Base-by-base conservation (phyloP, 2,888 invertebrate species). In the Leptinotarsa juncta region DNA sequence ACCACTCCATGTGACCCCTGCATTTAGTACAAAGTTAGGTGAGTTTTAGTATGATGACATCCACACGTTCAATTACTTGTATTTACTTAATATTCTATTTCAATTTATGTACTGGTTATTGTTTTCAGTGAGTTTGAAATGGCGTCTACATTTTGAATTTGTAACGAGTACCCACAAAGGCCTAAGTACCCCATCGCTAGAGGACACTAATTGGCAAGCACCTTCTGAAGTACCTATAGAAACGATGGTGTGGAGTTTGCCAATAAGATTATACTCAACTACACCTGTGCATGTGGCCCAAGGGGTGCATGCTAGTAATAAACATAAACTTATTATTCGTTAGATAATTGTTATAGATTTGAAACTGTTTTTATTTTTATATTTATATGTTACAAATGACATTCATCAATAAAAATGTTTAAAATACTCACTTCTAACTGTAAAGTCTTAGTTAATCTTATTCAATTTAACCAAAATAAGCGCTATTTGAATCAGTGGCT, bases 211-310 rank as follows among this genome's bases (percentile, higher is more conserved):
- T 20, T 96, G 97, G 94, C 94, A 93, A 83, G 97, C 96, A 0
- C 97, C 98, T 0, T 89, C 93, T 3, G 93, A 93, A 79, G 90
- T 98, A 49, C 93, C 96, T 15, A 97, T 99, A 74, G 98, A 99
- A 89, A 99, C 99, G 0, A 98, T 99, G 97, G 94, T 97, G 16
- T 99, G 99, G 99, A 97, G 98, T 89, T 90, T 99, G 71, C 98
- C 98, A 0, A 94, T 99, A 71, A 96, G 95, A 84, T 93, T 99
- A 75, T 97, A 96, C 88, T 96, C 98, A 0, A 96, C 98, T 7
- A 93, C 96, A 79, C 97, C 97, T 0, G 90, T 93, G 79, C 94
- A 95, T 86, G 94, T 95, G 26, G 93, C 93, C 65, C 93, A 94
- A 82, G 92, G 93, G 82, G 82, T 90, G 55, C 89, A 89, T 81